phyloP scores from a whole-genome alignment of 2,113 vertebrate species.

The Eubucco bourcierii region DNA sequence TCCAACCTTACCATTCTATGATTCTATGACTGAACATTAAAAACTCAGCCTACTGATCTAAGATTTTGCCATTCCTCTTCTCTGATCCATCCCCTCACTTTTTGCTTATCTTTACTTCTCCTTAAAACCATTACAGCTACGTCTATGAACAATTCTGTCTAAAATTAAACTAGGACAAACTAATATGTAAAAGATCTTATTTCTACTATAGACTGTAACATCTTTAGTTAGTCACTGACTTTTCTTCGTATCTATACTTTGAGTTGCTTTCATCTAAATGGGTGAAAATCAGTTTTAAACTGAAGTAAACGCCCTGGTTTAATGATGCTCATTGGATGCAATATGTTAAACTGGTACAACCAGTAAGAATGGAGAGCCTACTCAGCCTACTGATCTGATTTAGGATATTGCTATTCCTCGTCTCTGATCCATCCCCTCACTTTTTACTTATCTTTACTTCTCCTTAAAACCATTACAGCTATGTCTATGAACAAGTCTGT shows the following conservation, averaged over 20 bases:
- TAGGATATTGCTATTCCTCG: not conserved
- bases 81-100: not conserved
- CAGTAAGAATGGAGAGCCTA: not conserved
- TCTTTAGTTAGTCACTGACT: not conserved
- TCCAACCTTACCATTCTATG: too few relatives aligned
- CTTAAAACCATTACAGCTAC: not conserved
- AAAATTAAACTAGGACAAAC: not conserved
- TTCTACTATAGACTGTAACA: not conserved
- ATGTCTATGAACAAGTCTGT: not conserved
- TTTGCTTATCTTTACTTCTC: not conserved
- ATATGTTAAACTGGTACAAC: not conserved
- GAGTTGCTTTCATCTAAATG: not conserved
- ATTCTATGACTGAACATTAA: too few relatives aligned
- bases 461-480: not conserved
- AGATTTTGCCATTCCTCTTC: not conserved
- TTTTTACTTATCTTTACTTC: not conserved
- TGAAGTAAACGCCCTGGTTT: not conserved
- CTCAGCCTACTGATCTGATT: not conserved
- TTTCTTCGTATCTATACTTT: not conserved
- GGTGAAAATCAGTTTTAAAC: not conserved
- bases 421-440: not conserved
- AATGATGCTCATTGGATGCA: not conserved
- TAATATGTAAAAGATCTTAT: not conserved
- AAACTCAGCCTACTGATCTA: accelerated
- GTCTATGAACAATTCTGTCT: not conserved